Evolutionary conservation across 2,888 invertebrate species (phyloP), one percentile per base, ranked within the genome.

Genomic region (Trichopria drosophilae): DNA sequence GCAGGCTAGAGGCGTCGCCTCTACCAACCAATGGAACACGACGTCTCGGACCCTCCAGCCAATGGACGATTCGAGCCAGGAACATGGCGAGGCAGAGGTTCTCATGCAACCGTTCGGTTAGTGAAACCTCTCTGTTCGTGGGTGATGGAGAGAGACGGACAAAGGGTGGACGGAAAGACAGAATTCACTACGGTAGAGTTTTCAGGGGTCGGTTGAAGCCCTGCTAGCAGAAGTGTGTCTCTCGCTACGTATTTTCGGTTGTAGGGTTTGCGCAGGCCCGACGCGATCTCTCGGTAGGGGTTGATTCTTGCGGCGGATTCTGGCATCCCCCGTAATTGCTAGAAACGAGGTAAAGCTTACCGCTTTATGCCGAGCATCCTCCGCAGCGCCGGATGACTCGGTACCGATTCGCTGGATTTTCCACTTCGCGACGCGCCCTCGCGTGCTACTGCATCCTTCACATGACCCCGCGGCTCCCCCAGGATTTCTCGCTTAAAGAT

Each of bases 251-350:
- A n/a, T n/a, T n/a, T n/a, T n/a, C n/a, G n/a, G n/a, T n/a, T n/a
- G n/a, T n/a, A n/a, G n/a, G n/a, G 28, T 37, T 32, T 29, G 24
- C 39, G 28, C 6, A 37, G 40, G 10, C 12, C 13, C n/a, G n/a
- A n/a, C n/a, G 36, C 42, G 43, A 42, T 23, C 20, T 42, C 18
- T 6, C 16, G 18, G 18, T 35, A 53, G 60, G 63, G 71, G 68
- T 68, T 73, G 71, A 72, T 73, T 71, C 71, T 71, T 71, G 73
- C 66, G 73, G 73, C 66, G 72, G 68, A 72, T 73, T 71, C 67
- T 69, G 67, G 69, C 68, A 68, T 68, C 67, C 66, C 65, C 66
- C 68, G 69, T 73, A 73, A 73, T 74, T 73, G 72, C 67, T 67
- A 63, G 69, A 71, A 72, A 72, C 69, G 71, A 73, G 71, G 67